Conservation (phyloP, 2,888 invertebrate species). For the Conchocele bisecta region DNA sequence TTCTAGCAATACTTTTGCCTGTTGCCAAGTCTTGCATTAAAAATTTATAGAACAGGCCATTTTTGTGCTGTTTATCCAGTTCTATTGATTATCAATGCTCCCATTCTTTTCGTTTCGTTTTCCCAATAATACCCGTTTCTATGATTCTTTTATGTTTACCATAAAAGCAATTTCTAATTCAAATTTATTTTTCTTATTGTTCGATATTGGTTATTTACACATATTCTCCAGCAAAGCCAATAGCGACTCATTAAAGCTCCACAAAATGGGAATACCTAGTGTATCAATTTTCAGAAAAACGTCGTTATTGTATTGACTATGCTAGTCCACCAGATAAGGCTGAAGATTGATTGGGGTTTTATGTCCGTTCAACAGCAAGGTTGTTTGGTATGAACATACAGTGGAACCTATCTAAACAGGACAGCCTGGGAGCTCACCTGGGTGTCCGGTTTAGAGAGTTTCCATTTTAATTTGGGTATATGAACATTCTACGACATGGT, state of each 20-base stretch:
- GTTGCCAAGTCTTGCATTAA: constrained; percentile 6
- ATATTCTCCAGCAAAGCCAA: constrained; percentile 19
- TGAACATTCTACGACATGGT: no score
- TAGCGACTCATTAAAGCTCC: constrained; percentile 1
- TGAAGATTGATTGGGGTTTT: no score
- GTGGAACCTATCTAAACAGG: no score
- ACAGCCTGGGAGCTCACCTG: no score
- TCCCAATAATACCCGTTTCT: constrained; percentile 3
- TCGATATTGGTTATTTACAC: constrained; percentile 43
- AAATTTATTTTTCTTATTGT: constrained; percentile 41
- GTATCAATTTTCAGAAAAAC: background rate
- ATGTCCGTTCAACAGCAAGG: no score
- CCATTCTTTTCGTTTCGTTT: background rate
- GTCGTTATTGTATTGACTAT: no score
- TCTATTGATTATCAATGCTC: constrained; percentile 14
- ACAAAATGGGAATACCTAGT: constrained; percentile 2
- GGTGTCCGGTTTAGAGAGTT: no score
- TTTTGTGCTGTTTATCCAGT: constrained; percentile 17
- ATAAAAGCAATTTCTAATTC: constrained; percentile 26
- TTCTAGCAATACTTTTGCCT: no score
- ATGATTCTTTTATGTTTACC: constrained; percentile 13
- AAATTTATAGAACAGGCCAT: constrained; percentile 8
- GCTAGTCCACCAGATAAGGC: no score
- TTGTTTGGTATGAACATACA: no score
- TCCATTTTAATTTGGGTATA: no score